Conservation (phyloP, 2,113 vertebrate genomes). For the Ursus arctos region DNA sequence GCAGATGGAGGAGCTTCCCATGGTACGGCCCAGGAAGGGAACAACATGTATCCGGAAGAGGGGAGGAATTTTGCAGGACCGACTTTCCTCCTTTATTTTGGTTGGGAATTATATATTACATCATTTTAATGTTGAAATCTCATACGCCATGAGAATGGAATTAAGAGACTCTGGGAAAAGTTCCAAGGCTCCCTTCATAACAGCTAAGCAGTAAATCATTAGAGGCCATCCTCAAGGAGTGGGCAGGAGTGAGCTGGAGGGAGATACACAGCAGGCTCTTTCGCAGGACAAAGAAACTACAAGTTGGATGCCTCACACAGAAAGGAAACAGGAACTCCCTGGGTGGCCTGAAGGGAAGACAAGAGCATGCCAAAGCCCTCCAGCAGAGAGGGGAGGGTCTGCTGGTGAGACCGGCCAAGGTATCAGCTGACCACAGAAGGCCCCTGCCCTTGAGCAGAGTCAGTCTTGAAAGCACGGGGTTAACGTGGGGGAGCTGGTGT, state of each 20-base stretch:
- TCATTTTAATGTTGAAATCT: conserved; percentile 38
- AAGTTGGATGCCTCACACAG: background rate
- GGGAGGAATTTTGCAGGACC: background rate
- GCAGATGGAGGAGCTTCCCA: background rate
- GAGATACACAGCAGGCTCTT: background rate
- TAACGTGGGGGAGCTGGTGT: background rate
- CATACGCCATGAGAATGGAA: background rate
- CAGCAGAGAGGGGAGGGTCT: background rate
- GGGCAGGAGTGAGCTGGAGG: background rate
- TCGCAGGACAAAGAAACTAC: background rate
- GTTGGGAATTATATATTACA: background rate
- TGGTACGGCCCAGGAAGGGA: background rate
- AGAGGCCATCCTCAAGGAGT: background rate
- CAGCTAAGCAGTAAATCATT: background rate
- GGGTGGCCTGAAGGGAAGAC: conserved; percentile 7
- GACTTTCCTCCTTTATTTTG: background rate
- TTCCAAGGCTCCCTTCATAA: background rate
- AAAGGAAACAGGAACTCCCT: background rate
- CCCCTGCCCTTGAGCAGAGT: background rate
- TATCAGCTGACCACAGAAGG: background rate
- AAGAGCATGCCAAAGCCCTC: background rate
- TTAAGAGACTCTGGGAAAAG: conserved; percentile 43
- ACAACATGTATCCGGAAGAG: rapidly evolving
- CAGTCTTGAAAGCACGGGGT: background rate
- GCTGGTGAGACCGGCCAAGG: background rate